A percentile compares a stretch with the other conserved stretches of the same genome.
Conservation (phyloP, 1,140 invertebrate species). For the Frieseomelitta varia region DNA sequence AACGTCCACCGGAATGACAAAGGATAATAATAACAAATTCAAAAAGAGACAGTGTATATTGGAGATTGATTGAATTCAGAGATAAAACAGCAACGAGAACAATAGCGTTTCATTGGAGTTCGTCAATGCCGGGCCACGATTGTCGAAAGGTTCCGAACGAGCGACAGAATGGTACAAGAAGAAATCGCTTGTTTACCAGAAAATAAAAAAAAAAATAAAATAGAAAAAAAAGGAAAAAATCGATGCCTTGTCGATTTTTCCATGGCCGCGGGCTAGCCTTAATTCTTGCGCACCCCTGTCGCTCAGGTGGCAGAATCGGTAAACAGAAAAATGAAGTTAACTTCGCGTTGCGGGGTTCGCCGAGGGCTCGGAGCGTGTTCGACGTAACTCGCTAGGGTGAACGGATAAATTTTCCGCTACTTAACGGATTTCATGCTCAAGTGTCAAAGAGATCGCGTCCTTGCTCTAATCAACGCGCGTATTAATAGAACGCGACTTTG, state of each 20-base stretch:
- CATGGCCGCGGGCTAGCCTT: conserved; percentile 46
- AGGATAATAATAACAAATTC: not conserved
- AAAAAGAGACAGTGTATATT: not conserved
- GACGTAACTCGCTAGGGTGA: conserved; percentile 67
- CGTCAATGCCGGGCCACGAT: not conserved
- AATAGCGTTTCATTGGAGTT: not conserved
- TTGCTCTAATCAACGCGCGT: conserved; percentile 72
- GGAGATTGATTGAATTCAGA: not conserved
- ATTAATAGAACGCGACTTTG: conserved; percentile 71
- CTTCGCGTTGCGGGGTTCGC: conserved; percentile 36
- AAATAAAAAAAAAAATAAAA: conserved; percentile 32
- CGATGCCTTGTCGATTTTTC: conserved; percentile 33
- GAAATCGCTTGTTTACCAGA: conserved; percentile 2
- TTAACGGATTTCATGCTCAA: conserved; percentile 75
- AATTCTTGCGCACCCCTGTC: conserved; percentile 68
- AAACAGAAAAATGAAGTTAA: conserved; percentile 68
- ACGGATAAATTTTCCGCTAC: conserved; percentile 77
- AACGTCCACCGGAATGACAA: no score
- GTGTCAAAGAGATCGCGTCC: conserved; percentile 74
- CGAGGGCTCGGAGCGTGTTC: conserved; percentile 38
- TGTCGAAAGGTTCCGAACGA: not conserved
- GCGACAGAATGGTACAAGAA: not conserved
- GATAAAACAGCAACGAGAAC: not conserved
- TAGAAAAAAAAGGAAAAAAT: conserved; percentile 40
- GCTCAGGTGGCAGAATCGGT: conserved; percentile 71